Evolutionary conservation across 2,888 invertebrate genomes (phyloP).

Genomic region (Cryptophagus acutangulus): DNA sequence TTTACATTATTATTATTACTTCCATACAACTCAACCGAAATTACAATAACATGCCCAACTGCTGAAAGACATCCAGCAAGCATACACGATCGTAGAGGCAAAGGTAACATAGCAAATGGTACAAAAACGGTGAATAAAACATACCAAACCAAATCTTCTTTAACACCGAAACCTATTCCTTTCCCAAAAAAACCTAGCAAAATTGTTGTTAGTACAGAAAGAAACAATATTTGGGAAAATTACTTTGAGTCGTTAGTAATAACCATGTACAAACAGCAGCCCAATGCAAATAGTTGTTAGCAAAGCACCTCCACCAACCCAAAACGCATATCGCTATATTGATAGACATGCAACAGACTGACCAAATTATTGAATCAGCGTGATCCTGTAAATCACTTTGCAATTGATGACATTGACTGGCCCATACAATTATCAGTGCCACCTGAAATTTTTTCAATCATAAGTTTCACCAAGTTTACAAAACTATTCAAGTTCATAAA

Average conservation of each 20-base stretch:
- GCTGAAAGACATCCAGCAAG: constrained; percentile 78
- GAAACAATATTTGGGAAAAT: constrained; percentile 13
- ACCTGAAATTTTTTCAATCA: too few relatives aligned
- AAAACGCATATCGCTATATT: constrained; percentile 77
- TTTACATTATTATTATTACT: constrained; percentile 8
- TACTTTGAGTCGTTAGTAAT: constrained; percentile 82
- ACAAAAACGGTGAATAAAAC: constrained; percentile 89
- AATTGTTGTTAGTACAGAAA: constrained; percentile 8
- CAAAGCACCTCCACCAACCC: constrained; percentile 86
- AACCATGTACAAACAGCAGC: constrained; percentile 88
- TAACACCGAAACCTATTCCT: constrained; percentile 67
- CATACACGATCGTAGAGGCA: constrained; percentile 85
- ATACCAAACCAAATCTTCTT: constrained; percentile 88
- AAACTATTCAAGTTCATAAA: too few relatives aligned
- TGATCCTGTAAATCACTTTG: constrained; percentile 22
- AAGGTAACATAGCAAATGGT: constrained; percentile 89
- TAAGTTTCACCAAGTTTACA: too few relatives aligned
- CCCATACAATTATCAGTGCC: constrained; percentile 42
- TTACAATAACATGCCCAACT: constrained; percentile 63
- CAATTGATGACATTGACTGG: constrained; percentile 18
- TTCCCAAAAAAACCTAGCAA: constrained; percentile 65
- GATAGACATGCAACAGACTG: constrained; percentile 68
- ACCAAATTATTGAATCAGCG: constrained; percentile 64
- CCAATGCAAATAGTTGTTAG: constrained; percentile 90
- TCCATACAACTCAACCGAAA: constrained; percentile 30